phyloP scores from a whole-genome alignment of 2,888 invertebrate genomes.

The Microplitis deprimator region DNA sequence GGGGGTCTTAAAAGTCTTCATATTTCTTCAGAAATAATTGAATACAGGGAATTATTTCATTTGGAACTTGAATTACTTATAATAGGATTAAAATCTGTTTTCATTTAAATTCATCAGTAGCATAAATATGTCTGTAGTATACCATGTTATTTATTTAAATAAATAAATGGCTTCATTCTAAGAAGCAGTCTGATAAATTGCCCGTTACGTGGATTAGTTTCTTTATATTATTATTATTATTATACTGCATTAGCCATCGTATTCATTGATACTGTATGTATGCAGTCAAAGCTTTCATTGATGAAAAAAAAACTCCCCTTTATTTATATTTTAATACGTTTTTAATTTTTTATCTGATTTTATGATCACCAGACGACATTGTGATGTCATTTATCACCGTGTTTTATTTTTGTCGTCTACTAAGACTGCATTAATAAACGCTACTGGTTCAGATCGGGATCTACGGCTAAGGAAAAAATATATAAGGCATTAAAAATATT shows the following conservation, averaged over 20 bases:
- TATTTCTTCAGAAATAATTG: no score
- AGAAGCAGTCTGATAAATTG: not conserved
- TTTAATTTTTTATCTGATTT: not conserved
- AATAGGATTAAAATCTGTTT: no score
- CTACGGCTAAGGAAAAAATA: no score
- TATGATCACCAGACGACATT: conserved; percentile 1
- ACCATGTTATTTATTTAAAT: not conserved
- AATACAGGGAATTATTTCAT: no score
- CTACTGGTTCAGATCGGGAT: not conserved
- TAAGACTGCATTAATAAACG: not conserved
- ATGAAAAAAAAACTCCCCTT: not conserved
- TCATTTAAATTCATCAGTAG: no score
- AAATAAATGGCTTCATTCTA: not conserved
- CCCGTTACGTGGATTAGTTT: not conserved
- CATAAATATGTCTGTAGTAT: no score
- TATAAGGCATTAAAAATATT: no score
- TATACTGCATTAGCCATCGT: no score
- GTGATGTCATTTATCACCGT: not conserved
- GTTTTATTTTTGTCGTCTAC: not conserved
- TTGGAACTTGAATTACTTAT: no score
- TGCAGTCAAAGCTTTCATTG: not conserved
- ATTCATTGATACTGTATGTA: not conserved
- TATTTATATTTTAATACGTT: not conserved
- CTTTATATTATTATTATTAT: not conserved
- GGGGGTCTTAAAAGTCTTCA: no score